phyloP scores from a whole-genome alignment of 2,888 invertebrate genomes.

The Drosophila koepferae region DNA sequence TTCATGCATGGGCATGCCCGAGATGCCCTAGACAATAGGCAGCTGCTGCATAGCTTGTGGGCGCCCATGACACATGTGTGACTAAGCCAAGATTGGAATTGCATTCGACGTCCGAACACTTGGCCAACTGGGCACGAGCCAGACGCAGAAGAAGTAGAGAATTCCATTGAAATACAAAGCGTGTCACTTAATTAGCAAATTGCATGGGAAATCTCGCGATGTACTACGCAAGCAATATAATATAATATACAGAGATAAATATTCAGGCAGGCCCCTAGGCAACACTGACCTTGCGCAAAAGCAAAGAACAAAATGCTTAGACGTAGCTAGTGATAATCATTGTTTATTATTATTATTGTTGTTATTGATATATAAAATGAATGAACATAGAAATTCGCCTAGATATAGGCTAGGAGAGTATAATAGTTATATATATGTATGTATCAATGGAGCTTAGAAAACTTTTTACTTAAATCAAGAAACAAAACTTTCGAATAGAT shows the following conservation, averaged over 20 bases:
- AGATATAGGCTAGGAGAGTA: not conserved
- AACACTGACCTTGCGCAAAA: constrained; percentile 45
- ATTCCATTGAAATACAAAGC: constrained; percentile 54
- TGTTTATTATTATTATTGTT: constrained; percentile 46
- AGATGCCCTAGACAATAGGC: not conserved
- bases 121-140: not conserved
- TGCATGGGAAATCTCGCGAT: constrained; percentile 49
- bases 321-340: constrained; percentile 1
- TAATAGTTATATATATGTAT: not conserved
- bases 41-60: constrained; percentile 14
- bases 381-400: not conserved
- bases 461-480: constrained; percentile 22
- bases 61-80: constrained; percentile 1
- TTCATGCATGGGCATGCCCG: not conserved
- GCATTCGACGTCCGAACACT: not conserved
- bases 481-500: constrained; percentile 4
- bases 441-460: constrained; percentile 12
- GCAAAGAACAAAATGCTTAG: not conserved
- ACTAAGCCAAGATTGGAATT: constrained; percentile 4
- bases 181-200: constrained; percentile 48
- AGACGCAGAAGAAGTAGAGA: not conserved
- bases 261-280: constrained; percentile 45
- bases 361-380: constrained; percentile 2
- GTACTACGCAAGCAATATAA: not conserved
- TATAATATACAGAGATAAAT: not conserved